These are phyloP conservation scores for Actinemys pallida DNA, from an alignment of 2,113 vertebrate species.

Conservation along the genomic window DNA sequence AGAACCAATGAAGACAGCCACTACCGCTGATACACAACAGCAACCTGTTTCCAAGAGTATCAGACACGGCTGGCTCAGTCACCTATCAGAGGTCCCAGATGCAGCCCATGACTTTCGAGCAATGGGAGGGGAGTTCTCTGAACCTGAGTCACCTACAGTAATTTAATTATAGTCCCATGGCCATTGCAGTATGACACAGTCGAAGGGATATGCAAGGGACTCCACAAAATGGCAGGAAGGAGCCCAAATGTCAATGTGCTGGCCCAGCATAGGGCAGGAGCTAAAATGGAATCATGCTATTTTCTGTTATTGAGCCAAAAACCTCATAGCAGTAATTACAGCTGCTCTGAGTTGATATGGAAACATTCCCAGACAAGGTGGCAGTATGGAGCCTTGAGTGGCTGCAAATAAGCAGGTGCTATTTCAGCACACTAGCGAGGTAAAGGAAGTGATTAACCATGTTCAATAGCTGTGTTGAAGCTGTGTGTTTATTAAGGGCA, in stretches of 20 bases:
- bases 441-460: no score
- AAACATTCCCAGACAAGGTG: no score
- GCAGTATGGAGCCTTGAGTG: no score
- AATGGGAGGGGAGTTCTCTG: not conserved
- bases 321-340: no score
- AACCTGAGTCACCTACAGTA: accelerated
- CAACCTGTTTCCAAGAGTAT: not conserved
- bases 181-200: not conserved
- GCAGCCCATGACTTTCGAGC: not conserved
- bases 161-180: not conserved
- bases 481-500: no score
- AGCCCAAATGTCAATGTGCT: not conserved
- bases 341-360: no score
- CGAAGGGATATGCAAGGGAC: not conserved
- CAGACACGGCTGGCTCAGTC: not conserved
- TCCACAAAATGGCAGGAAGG: not conserved
- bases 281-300: not conserved
- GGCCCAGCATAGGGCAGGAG: not conserved
- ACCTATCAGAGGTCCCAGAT: not conserved
- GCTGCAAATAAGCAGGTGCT: no score
- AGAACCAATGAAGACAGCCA: not conserved
- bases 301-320: no score
- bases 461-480: no score
- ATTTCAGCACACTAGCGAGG: no score
- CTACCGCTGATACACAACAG: not conserved